phyloP scores from a whole-genome alignment of 2,888 invertebrate genomes.

The Polietes domitor region DNA sequence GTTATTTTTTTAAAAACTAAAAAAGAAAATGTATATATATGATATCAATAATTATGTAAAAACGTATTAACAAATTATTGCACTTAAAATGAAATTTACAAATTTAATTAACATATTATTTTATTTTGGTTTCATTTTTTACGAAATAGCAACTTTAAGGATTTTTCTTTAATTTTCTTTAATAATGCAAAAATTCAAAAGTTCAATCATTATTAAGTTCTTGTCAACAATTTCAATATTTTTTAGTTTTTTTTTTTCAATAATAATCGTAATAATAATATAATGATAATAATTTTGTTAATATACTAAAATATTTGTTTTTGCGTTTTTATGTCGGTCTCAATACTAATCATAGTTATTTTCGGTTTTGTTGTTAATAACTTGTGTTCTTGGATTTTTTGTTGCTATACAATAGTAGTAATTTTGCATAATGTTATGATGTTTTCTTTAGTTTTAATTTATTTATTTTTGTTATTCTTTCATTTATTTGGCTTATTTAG shows the following conservation, averaged over 20 bases:
- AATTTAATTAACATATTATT: constrained; percentile 28
- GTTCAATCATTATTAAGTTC: constrained; percentile 24
- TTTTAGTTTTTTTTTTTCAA: constrained; percentile 20
- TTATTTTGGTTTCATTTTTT: constrained; percentile 15
- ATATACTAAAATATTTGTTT: constrained; percentile 57
- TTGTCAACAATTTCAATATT: constrained; percentile 29
- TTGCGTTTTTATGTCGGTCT: constrained; percentile 33
- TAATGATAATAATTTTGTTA: constrained; percentile 41
- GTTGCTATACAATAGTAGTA: constrained; percentile 41
- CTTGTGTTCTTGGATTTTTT: constrained; percentile 19
- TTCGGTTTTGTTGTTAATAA: constrained; percentile 32
- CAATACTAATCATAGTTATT: constrained; percentile 54
- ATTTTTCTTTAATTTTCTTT: neutral
- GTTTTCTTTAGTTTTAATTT: constrained; percentile 46
- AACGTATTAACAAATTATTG: constrained; percentile 35
- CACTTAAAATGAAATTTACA: constrained; percentile 31
- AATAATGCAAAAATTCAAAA: constrained; percentile 39
- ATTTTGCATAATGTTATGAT: constrained; percentile 42
- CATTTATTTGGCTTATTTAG: constrained; percentile 78
- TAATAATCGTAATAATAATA: no score
- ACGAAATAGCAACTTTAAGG: constrained; percentile 34
- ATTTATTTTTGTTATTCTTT: constrained; percentile 47
- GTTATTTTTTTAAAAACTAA: constrained; percentile 12
- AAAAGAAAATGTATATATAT: no score
- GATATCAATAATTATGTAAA: neutral